Evolutionary conservation across 2,888 invertebrate species (phyloP), one percentile per base, ranked within the genome.

Genomic region (Leucozona laternaria): DNA sequence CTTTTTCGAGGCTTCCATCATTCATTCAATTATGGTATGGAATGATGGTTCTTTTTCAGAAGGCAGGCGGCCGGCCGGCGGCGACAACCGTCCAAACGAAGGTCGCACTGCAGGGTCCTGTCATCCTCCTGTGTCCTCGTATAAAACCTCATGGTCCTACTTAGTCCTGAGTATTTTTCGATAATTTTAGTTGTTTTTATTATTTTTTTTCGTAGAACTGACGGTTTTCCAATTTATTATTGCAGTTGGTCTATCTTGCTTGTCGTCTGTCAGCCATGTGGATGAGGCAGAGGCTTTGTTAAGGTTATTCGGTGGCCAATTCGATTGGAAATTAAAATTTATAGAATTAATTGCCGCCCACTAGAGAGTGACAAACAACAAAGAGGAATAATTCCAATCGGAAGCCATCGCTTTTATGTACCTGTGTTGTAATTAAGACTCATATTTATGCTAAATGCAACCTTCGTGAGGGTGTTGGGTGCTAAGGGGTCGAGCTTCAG

Each of bases 11-110:
- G 73, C 82, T 80, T 82, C 86, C 81, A 88, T 83, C 87, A 82
- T 85, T 88, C 88, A 88, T 88, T 85, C 88, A 88, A 88, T 88
- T 88, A 88, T 83, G 84, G n/a, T n/a, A 76, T 48, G 68, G 53
- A 7, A 53, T 53, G 37, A 28, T 2, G 20, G 50, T 48, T 15
- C 4, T 43, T 43, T 45, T 28, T 50, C 31, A 20, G 50, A 34
- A 13, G 50, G 66, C 80, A 43, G 55, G 13, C 31, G 13, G n/a
- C n/a, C n/a, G n/a, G 25, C 13, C 17, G 17, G 17, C 34, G 48
- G 2, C 37, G 31, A 8, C 17, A 15, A 40, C 62, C 31, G 8
- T 76, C 55, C 4, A 50, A 50, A 4, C 25, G 50, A 53, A 6
- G 13, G 20, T 34, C 58, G 31, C 34, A 62, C 25, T 45, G 22